phyloP scores from a whole-genome alignment of 2,888 invertebrate genomes.

The Drosophila rubida region DNA sequence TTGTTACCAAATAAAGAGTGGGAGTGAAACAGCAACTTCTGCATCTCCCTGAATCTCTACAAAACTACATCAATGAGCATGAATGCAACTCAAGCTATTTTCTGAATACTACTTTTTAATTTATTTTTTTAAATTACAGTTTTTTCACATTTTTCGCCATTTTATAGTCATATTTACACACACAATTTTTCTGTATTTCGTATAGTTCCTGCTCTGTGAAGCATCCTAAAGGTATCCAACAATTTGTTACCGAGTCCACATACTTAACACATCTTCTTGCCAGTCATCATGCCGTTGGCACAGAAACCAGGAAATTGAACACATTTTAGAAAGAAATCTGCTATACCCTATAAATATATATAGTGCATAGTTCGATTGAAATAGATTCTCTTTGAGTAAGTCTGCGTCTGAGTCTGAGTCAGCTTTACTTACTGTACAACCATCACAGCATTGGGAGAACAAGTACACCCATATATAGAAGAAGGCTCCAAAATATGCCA shows the following conservation, averaged over 20 bases:
- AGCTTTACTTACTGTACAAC: conserved; percentile 7
- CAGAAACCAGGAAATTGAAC: conserved; percentile 19
- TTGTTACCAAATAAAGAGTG: conserved; percentile 4
- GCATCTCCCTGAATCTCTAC: not conserved
- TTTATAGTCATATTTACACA: too few relatives aligned
- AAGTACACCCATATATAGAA: conserved; percentile 21
- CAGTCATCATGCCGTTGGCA: conserved; percentile 1
- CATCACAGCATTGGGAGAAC: conserved; percentile 20
- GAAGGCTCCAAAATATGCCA: conserved; percentile 8
- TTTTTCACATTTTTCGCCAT: too few relatives aligned
- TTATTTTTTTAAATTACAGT: too few relatives aligned
- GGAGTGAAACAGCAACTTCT: not conserved
- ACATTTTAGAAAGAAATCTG: conserved; percentile 18
- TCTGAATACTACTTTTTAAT: too few relatives aligned
- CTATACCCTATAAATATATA: not conserved
- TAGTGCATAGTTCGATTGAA: not conserved
- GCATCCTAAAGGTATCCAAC: too few relatives aligned
- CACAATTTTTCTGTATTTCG: too few relatives aligned
- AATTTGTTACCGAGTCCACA: too few relatives aligned
- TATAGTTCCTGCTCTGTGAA: too few relatives aligned
- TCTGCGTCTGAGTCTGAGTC: not conserved
- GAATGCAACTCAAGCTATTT: too few relatives aligned
- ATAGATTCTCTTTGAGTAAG: not conserved
- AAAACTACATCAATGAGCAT: too few relatives aligned
- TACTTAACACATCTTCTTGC: too few relatives aligned